These are phyloP conservation scores for Diogma glabrata DNA, from an alignment of 2,888 invertebrate species.

Conservation along the genomic window DNA sequence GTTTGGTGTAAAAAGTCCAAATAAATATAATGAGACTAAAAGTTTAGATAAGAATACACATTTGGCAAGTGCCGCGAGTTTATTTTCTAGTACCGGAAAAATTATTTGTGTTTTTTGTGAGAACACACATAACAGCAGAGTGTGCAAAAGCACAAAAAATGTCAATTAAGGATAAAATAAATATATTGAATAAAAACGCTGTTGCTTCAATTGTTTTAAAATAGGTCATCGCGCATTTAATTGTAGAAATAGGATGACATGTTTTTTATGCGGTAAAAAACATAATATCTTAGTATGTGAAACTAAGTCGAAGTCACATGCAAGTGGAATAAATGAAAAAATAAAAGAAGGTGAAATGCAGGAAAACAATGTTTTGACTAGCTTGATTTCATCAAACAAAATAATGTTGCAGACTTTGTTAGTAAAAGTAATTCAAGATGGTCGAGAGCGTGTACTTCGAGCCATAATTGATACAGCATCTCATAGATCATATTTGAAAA, in stretches of 20 bases:
- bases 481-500: constrained; percentile 15
- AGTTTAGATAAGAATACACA: too few relatives aligned
- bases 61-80: not conserved
- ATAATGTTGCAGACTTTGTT: not conserved
- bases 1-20: not conserved
- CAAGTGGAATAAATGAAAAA: too few relatives aligned
- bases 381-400: not conserved
- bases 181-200: too few relatives aligned
- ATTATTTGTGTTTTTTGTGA: not conserved
- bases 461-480: constrained; percentile 10
- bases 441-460: not conserved
- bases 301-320: not conserved
- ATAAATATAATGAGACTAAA: too few relatives aligned
- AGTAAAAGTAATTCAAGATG: not conserved
- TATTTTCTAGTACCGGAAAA: not conserved
- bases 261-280: not conserved
- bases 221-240: not conserved
- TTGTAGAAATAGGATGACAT: not conserved
- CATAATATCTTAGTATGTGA: not conserved
- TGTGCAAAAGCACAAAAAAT: not conserved
- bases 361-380: not conserved
- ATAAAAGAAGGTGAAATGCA: not conserved
- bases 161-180: not conserved
- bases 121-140: not conserved
- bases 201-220: not conserved